Percentiles rank a stretch among this genome's conserved stretches.
Conservation (phyloP, 2,888 invertebrate species). For the Phaedon cochleariae region DNA sequence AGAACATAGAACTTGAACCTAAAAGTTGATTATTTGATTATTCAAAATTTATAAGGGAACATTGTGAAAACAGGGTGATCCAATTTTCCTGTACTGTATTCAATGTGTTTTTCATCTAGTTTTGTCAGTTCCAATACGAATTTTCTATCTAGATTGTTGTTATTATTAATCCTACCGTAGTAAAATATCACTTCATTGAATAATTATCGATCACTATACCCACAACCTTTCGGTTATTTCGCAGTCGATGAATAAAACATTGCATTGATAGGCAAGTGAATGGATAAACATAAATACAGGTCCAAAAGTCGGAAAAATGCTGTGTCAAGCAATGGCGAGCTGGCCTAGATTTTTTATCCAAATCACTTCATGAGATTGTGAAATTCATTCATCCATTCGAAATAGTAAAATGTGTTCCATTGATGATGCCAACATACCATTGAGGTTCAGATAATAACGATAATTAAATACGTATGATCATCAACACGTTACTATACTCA, state of each 20-base stretch:
- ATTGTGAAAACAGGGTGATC: no score
- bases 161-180: background rate
- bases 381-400: background rate
- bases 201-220: background rate
- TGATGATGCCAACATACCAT: background rate
- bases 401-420: background rate
- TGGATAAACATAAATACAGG: background rate
- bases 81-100: no score
- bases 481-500: no score
- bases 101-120: no score
- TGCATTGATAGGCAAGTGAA: conserved; percentile 2
- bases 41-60: no score
- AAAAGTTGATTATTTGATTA: no score
- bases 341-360: background rate
- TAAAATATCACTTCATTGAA: background rate
- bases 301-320: conserved; percentile 20
- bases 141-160: background rate
- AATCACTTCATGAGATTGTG: background rate
- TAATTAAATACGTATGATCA: no score
- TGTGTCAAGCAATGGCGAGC: background rate
- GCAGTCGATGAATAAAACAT: conserved; percentile 7
- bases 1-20: no score
- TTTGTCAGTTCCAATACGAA: no score
- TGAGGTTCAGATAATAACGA: no score
- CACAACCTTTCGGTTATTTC: background rate